phyloP scores from a whole-genome alignment of 1,140 invertebrate species.

The Capitella teleta region DNA sequence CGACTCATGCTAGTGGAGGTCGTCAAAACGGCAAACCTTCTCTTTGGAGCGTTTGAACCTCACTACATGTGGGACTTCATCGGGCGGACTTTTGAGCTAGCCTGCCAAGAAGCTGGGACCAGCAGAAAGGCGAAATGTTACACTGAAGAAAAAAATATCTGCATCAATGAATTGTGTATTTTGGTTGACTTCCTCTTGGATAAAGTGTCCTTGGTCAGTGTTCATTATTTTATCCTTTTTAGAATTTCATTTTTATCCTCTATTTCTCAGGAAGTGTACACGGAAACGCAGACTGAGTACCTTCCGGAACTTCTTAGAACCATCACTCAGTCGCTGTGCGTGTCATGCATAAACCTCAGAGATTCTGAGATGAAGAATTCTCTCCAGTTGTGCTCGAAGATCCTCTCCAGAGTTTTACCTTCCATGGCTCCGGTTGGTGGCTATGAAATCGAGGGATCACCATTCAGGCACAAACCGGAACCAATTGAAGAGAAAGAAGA shows the following conservation, averaged over 20 bases:
- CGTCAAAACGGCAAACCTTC: constrained; percentile 70
- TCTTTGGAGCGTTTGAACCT: constrained; percentile 74
- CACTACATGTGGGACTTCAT: constrained; percentile 79
- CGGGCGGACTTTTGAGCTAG: constrained; percentile 56
- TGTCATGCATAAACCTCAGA: constrained; percentile 49
- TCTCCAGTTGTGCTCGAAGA: constrained; percentile 60
- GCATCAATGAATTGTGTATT: constrained; percentile 47
- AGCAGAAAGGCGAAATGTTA: constrained; percentile 4
- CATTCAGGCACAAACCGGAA: not conserved
- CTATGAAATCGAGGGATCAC: too few relatives aligned
- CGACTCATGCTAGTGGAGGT: constrained; percentile 41
- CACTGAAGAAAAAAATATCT: not conserved
- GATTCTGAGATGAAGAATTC: constrained; percentile 53
- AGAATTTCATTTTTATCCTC: constrained; percentile 3
- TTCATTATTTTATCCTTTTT: not conserved
- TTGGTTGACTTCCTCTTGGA: constrained; percentile 69
- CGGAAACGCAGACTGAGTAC: constrained; percentile 68
- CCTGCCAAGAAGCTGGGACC: constrained; percentile 39
- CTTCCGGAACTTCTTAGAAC: constrained; percentile 60
- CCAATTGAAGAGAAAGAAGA: not conserved
- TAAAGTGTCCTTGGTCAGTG: constrained; percentile 55
- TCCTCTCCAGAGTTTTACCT: constrained; percentile 65
- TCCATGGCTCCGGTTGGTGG: constrained; percentile 36
- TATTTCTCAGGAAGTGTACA: constrained; percentile 53
- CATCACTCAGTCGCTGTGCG: constrained; percentile 49